These are phyloP conservation scores for Marmota flaviventris DNA, from an alignment of 2,113 vertebrate genomes.

Conservation along the genomic window DNA sequence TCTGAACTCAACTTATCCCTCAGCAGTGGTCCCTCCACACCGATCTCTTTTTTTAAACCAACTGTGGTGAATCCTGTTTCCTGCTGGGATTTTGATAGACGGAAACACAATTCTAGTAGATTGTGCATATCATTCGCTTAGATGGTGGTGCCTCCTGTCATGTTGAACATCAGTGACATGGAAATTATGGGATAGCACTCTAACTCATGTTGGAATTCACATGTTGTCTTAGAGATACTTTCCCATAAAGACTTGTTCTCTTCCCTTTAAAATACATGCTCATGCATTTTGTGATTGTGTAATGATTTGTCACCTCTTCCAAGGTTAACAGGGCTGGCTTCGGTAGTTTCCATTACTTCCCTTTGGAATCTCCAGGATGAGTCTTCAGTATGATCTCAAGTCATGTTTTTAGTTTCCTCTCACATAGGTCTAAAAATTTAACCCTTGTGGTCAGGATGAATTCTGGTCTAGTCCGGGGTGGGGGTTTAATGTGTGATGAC, in stretches of 20 bases:
- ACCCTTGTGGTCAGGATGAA: neutral
- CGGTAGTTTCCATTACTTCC: neutral
- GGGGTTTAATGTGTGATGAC: neutral
- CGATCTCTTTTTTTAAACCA: neutral
- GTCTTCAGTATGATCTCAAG: too few relatives aligned
- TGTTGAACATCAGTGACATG: neutral
- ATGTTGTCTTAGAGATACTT: neutral
- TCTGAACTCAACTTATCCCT: neutral
- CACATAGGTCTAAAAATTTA: neutral
- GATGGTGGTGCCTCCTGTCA: neutral
- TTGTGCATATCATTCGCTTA: neutral
- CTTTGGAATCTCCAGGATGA: too few relatives aligned
- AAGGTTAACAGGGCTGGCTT: neutral
- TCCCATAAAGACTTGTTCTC: neutral
- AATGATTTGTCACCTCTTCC: neutral
- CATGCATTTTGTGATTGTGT: rapidly evolving
- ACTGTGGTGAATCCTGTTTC: neutral
- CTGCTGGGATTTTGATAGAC: neutral
- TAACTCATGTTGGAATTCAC: neutral
- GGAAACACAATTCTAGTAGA: neutral
- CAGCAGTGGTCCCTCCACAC: neutral
- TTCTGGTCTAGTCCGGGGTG: neutral
- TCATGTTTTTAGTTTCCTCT: neutral
- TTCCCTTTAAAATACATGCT: neutral
- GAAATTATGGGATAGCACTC: neutral